Evolutionary conservation across 2,797 vertebrate species (phyloP).

Genomic region (Gymnopithys bicolor): DNA sequence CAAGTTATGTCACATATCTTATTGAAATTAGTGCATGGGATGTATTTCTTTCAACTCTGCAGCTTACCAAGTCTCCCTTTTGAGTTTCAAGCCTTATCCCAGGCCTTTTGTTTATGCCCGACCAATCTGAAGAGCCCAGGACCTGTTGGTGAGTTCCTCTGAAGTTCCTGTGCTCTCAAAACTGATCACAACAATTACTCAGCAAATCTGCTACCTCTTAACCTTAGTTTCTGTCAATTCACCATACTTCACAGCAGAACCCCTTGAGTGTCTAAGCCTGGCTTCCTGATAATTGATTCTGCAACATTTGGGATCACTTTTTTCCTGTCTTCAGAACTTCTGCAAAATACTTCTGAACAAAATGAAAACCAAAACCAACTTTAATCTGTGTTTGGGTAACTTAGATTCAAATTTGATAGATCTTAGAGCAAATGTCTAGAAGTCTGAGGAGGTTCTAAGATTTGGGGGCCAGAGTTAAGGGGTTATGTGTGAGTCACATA

Average conservation of each 20-base stretch:
- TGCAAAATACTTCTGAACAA: background rate
- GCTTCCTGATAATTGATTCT: background rate
- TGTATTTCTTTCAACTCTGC: background rate
- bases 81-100: background rate
- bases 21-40: background rate
- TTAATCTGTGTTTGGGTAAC: background rate
- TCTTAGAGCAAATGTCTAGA: background rate
- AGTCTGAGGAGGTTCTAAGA: background rate
- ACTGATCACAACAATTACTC: background rate
- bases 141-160: background rate
- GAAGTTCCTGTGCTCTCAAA: background rate
- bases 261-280: background rate
- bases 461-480: background rate
- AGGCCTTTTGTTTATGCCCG: background rate
- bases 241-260: background rate
- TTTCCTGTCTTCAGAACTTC: background rate
- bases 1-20: conserved; percentile 21
- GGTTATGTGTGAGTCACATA: background rate
- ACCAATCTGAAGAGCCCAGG: background rate
- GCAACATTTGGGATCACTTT: background rate
- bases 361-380: background rate
- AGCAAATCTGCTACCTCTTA: background rate
- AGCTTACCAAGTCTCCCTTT: background rate
- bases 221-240: background rate
- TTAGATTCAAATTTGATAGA: background rate